These are phyloP conservation scores for Apeira syringaria DNA, from an alignment of 2,888 invertebrate species.

Conservation along the genomic window DNA sequence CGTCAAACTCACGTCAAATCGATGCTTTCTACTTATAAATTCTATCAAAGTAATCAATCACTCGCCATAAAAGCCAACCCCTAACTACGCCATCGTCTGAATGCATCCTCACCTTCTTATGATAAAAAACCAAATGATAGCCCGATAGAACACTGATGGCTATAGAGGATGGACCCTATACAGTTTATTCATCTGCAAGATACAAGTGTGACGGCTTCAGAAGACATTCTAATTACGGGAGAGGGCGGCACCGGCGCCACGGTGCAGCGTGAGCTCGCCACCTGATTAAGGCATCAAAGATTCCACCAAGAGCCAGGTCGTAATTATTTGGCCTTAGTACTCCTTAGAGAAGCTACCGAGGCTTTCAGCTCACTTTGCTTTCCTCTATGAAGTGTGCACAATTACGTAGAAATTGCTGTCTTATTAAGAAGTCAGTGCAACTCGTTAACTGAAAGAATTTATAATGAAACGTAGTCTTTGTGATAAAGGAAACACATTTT, in stretches of 20 bases:
- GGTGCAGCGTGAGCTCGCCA: slow-evolving; percentile 42
- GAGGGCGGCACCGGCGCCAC: slow-evolving; percentile 48
- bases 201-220: slow-evolving; percentile 47
- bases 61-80: too few species aligned
- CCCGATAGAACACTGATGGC: slow-evolving; percentile 3
- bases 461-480: slow-evolving; percentile 13
- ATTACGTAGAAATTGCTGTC: slow-evolving; percentile 21
- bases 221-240: slow-evolving; percentile 68
- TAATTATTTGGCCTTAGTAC: slow-evolving; percentile 61
- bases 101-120: neutral
- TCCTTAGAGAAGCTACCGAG: slow-evolving; percentile 43
- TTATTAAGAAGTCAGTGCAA: slow-evolving; percentile 15
- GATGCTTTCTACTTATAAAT: too few species aligned
- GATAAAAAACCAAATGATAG: slow-evolving; percentile 18
- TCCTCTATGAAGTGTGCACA: slow-evolving; percentile 24
- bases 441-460: slow-evolving; percentile 24
- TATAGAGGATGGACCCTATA: neutral
- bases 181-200: slow-evolving; percentile 24
- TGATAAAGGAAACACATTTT: neutral
- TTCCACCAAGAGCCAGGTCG: slow-evolving; percentile 48
- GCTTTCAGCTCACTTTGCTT: slow-evolving; percentile 35
- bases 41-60: neutral
- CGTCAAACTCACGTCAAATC: too few species aligned
- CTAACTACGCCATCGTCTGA: neutral
- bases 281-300: slow-evolving; percentile 75